These are phyloP conservation scores for Ditula angustiorana DNA, from an alignment of 2,888 invertebrate species.

Conservation along the genomic window DNA sequence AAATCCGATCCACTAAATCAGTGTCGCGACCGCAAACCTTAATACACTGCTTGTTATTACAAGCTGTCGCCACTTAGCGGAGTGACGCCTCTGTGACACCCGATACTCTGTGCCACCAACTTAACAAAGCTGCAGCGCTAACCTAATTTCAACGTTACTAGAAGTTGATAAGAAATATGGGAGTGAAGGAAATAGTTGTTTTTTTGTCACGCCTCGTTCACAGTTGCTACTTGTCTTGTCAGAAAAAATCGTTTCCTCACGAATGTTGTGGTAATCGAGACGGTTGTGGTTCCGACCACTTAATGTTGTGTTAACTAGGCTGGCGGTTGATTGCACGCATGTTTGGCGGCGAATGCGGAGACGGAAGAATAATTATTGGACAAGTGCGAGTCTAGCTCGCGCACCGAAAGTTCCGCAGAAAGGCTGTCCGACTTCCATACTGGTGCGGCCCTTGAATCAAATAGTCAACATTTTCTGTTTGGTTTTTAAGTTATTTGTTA, in stretches of 20 bases:
- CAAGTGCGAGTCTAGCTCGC: too few species aligned
- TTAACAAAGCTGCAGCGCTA: constrained; percentile 1
- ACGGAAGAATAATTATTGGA: too few species aligned
- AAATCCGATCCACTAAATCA: constrained; percentile 50
- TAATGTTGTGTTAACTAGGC: constrained; percentile 41
- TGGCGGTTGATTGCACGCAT: constrained; percentile 38
- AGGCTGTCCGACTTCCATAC: too few species aligned
- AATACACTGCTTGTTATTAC: constrained; percentile 77
- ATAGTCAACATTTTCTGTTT: too few species aligned
- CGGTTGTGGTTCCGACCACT: constrained; percentile 55
- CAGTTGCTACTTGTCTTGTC: constrained; percentile 70
- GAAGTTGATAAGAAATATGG: background rate
- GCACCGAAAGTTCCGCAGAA: too few species aligned
- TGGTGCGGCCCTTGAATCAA: too few species aligned
- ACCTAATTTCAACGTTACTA: constrained; percentile 6
- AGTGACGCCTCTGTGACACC: constrained; percentile 67
- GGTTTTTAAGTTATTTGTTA: too few species aligned
- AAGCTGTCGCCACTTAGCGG: constrained; percentile 75
- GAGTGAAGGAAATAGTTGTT: constrained; percentile 3
- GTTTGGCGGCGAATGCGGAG: constrained; percentile 3
- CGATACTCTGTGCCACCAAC: constrained; percentile 53
- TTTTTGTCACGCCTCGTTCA: constrained; percentile 37
- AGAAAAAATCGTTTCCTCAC: constrained; percentile 59
- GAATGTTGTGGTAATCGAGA: constrained; percentile 64
- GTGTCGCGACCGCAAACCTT: constrained; percentile 50